Evolutionary conservation across 2,113 vertebrate genomes (phyloP).

Genomic region (Astur gentilis): DNA sequence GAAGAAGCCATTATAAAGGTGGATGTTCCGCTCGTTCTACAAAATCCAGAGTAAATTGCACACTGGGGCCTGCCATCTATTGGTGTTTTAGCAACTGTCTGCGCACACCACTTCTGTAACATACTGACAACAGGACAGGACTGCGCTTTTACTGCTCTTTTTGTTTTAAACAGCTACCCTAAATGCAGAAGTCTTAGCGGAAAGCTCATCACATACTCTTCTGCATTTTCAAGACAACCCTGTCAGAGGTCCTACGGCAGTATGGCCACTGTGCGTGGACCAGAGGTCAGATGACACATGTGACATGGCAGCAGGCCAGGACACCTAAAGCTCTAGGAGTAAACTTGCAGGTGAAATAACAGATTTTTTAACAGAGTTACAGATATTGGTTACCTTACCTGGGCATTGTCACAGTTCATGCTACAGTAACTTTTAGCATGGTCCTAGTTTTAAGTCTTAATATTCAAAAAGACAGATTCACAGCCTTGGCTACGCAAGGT

Average conservation of each 20-base stretch:
- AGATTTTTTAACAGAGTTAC: background rate
- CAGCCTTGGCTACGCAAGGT: background rate
- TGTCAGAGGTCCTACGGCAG: background rate
- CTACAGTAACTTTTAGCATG: background rate
- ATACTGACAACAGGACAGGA: background rate
- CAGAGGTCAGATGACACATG: background rate
- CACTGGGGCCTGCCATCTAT: background rate
- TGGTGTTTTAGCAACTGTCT: background rate
- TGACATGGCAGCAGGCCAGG: background rate
- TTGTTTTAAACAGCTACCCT: background rate
- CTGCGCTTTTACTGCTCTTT: background rate
- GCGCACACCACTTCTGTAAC: background rate
- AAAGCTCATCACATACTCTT: background rate
- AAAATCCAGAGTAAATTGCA: background rate
- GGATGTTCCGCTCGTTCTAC: rapidly evolving
- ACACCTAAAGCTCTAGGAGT: background rate
- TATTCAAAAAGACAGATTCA: background rate
- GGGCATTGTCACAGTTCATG: rapidly evolving
- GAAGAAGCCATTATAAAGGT: background rate
- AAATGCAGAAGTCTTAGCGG: background rate
- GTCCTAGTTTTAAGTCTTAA: background rate
- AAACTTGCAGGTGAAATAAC: background rate
- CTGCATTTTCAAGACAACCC: background rate
- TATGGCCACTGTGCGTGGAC: background rate
- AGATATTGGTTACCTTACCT: background rate